Base-by-base conservation (phyloP, 2,888 invertebrate genomes). In the Asteroscopus sphinx region DNA sequence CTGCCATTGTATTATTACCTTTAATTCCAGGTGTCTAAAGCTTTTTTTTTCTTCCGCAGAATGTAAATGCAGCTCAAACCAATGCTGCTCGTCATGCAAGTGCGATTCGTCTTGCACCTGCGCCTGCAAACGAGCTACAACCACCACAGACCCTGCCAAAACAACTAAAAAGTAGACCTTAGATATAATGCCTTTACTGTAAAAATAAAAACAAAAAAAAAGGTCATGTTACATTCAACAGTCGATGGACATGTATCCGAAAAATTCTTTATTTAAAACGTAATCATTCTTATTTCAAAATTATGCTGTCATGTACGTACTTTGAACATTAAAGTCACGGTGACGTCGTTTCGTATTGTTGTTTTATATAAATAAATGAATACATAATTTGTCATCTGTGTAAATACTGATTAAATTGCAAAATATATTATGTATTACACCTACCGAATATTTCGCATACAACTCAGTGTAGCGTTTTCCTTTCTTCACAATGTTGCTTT, bases 41-140 rank as follows among this genome's bases (percentile, higher is more conserved):
- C 17, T 35, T 45, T 25, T 53, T 61, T 59, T 56, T 42, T 58
- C 62, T 61, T 17, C 81, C 77, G 0, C 84, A 94, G 94, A 64
- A 60, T 94, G 94, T 81, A 93, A 92, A 69, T 94, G 94, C 88
- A 90, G 86, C 33, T 47, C 86, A 4, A 83, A 78, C 44, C 90
- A 93, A 74, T 93, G 93, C 77, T 82, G 92, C 72, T 81, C 87
- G 57, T 77, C 82, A 17, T 94, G 92, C 82, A 91, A 92, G 66
- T 93, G 92, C 64, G 94, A 94, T 48, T 67, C 92, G 0, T 86
- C 86, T 2, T 94, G 95, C 85, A 86, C 81, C 13, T 94, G 95
- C 80, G 62, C 83, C 1, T 83, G 88, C 73, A 94, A 94, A 76
- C 85, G 83, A 33, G 52, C 83, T 6, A 68, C 81, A 0, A 68